phyloP scores from a whole-genome alignment of 2,113 vertebrate genomes.

The Halichoeres trimaculatus region DNA sequence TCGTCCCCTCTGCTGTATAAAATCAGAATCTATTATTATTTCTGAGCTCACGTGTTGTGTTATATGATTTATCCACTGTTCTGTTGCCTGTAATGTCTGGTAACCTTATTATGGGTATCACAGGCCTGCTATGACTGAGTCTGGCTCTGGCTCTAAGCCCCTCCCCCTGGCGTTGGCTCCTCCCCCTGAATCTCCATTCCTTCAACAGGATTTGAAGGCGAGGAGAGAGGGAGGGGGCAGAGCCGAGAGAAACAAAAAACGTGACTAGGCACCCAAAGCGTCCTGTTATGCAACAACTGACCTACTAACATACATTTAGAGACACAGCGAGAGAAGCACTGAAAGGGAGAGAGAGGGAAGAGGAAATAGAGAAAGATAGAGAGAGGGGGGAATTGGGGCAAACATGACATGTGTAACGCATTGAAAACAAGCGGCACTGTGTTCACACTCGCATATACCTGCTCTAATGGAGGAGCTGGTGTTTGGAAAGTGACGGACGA shows the following conservation, averaged over 20 bases:
- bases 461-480: constrained; percentile 42
- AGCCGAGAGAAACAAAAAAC: constrained; percentile 79
- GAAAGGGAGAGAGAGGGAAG: constrained; percentile 63
- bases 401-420: constrained; percentile 77
- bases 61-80: constrained; percentile 39
- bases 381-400: constrained; percentile 70
- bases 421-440: constrained; percentile 70
- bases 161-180: constrained; percentile 49
- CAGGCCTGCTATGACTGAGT: constrained; percentile 47
- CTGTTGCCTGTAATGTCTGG: constrained; percentile 16
- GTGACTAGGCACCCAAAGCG: constrained; percentile 86
- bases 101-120: constrained; percentile 67
- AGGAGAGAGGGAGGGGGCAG: constrained; percentile 56
- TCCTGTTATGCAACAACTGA: constrained; percentile 88
- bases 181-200: constrained; percentile 36
- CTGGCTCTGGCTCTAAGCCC: constrained; percentile 54
- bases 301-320: constrained; percentile 89
- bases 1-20: background rate
- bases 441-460: constrained; percentile 58
- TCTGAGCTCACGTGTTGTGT: constrained; percentile 20
- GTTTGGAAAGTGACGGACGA: constrained; percentile 32
- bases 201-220: constrained; percentile 68
- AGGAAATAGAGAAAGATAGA: constrained; percentile 61
- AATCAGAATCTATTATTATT: no score
- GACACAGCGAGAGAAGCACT: constrained; percentile 66